phyloP scores from a whole-genome alignment of 2,797 vertebrate genomes.

The Anas bernieri region DNA sequence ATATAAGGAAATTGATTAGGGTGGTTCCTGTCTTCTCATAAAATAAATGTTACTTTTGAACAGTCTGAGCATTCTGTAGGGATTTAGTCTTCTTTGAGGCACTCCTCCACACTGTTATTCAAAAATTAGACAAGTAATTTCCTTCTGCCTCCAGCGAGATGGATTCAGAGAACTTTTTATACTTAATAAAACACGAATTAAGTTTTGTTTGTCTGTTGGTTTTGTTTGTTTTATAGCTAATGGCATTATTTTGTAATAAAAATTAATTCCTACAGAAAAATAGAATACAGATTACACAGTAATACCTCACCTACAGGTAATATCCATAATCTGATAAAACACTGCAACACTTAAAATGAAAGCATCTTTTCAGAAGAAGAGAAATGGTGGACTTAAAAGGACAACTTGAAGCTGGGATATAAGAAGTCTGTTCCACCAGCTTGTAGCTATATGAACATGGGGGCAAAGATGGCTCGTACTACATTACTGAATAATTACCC shows the following conservation, averaged over 20 bases:
- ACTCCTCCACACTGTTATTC: background rate
- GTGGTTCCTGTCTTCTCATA: background rate
- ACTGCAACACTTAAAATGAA: background rate
- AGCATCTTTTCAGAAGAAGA: background rate
- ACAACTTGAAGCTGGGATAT: background rate
- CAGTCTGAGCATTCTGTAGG: background rate
- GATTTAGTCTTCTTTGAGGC: background rate
- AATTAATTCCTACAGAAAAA: background rate
- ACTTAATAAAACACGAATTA: background rate
- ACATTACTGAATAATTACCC: conserved; percentile 68
- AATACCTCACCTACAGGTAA: background rate
- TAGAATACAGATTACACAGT: background rate
- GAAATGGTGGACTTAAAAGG: conserved; percentile 18
- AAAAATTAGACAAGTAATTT: background rate
- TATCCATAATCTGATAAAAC: background rate
- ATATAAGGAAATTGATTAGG: background rate
- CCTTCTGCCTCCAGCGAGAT: background rate
- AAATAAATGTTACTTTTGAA: background rate
- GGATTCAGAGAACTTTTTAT: no score
- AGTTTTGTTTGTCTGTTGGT: background rate
- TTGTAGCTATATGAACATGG: background rate
- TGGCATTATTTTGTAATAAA: background rate
- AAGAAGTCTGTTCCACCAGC: background rate
- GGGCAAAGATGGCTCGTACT: conserved; percentile 9
- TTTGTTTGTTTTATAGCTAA: background rate